A percentile compares a stretch with the other conserved stretches of the same genome.
phyloP scores from a whole-genome alignment of 2,113 vertebrate genomes.

The Psittacara wagleri region DNA sequence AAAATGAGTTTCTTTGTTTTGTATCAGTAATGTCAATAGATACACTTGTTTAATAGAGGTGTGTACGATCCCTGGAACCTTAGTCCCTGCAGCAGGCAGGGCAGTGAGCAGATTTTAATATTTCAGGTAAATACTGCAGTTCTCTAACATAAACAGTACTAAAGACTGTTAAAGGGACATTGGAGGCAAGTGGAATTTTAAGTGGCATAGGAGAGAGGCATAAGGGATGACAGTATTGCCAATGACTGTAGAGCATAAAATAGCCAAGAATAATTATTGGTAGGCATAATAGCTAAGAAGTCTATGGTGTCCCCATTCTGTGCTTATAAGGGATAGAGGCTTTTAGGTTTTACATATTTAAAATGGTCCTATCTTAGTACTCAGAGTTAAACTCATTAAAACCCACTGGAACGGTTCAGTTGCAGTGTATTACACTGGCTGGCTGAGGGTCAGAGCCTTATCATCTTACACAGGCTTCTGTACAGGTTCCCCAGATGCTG shows the following conservation, averaged over 20 bases:
- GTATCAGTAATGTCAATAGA: background rate
- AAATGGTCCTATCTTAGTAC: background rate
- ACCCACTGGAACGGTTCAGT: background rate
- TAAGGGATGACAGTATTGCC: background rate
- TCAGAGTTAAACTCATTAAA: background rate
- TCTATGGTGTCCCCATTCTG: background rate
- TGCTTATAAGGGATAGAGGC: background rate
- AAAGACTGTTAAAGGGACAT: background rate
- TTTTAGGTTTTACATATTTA: background rate
- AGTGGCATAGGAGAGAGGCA: background rate
- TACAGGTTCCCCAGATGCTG: background rate
- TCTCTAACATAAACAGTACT: background rate
- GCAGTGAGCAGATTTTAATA: background rate
- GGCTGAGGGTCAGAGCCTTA: background rate
- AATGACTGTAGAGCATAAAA: background rate
- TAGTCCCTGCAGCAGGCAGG: background rate
- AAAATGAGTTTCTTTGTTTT: background rate
- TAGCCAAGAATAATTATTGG: background rate
- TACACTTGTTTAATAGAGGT: background rate
- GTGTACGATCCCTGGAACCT: background rate
- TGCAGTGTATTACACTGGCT: background rate
- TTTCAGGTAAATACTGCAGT: background rate
- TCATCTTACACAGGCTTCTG: background rate
- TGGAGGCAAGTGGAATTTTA: background rate
- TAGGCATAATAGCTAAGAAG: background rate